Percentiles rank a stretch among this genome's conserved stretches.
Conservation (phyloP, 1,140 invertebrate genomes). For the Rhyacophila brunnea region DNA sequence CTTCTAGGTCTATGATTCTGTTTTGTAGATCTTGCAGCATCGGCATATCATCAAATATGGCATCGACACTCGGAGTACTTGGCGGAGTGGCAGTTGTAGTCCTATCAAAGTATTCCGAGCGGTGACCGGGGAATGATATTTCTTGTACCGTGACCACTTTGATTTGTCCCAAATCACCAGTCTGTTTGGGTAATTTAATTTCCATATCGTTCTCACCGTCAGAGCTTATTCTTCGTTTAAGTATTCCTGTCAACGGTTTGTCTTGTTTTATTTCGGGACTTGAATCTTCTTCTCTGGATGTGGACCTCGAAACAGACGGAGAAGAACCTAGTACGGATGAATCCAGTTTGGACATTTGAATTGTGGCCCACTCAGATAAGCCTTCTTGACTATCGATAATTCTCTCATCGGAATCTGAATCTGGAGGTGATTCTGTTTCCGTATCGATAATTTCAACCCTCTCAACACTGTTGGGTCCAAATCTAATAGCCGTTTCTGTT, state of each 20-base stretch:
- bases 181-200: slow-evolving; percentile 14
- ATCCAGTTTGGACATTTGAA: slow-evolving; percentile 28
- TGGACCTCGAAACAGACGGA: background rate
- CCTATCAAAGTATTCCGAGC: background rate
- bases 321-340: slow-evolving; percentile 6
- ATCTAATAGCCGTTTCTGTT: slow-evolving; percentile 42
- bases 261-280: slow-evolving; percentile 37
- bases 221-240: slow-evolving; percentile 40
- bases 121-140: slow-evolving; percentile 1
- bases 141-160: slow-evolving; percentile 29
- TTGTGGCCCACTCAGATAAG: slow-evolving; percentile 39
- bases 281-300: background rate
- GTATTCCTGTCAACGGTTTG: slow-evolving; percentile 45
- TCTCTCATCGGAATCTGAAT: slow-evolving; percentile 56
- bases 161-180: background rate
- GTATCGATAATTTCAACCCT: slow-evolving; percentile 56
- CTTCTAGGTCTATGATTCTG: slow-evolving; percentile 25
- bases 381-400: slow-evolving; percentile 35
- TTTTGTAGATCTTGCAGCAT: slow-evolving; percentile 23
- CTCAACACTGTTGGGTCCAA: slow-evolving; percentile 46
- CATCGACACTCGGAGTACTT: slow-evolving; percentile 20
- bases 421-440: slow-evolving; percentile 56
- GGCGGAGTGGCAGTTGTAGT: slow-evolving; percentile 21
- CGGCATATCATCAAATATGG: slow-evolving; percentile 13
- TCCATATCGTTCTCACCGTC: slow-evolving; percentile 24